phyloP scores from a whole-genome alignment of 92 coral and sea anemone species.

The Phenganax marumi region DNA sequence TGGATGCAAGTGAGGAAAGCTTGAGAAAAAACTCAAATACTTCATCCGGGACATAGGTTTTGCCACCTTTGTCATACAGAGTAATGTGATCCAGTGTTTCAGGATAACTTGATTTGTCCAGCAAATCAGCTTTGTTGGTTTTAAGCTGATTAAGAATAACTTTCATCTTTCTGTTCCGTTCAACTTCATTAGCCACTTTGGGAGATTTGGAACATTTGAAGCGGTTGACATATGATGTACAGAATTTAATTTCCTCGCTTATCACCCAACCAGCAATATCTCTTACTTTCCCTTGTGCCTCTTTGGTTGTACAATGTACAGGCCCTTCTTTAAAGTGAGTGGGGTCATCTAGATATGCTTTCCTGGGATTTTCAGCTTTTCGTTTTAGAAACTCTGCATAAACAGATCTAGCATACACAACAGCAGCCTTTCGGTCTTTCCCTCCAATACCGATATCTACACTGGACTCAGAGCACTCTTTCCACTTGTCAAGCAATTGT shows the following conservation, averaged over 20 bases:
- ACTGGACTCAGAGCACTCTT: slow-evolving; percentile 17
- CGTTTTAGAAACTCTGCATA: slow-evolving; percentile 5
- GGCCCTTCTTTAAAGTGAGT: slow-evolving; percentile 43
- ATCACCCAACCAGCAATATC: slow-evolving; percentile 49
- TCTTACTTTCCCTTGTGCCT: slow-evolving; percentile 45
- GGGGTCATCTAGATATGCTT: slow-evolving; percentile 19
- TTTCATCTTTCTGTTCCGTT: slow-evolving; percentile 19
- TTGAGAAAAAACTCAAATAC: slow-evolving; percentile 30
- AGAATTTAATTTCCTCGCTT: slow-evolving; percentile 35
- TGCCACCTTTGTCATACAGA: slow-evolving; percentile 44
- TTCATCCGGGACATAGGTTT: slow-evolving; percentile 30
- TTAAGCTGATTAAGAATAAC: slow-evolving; percentile 11
- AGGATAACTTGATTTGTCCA: slow-evolving; percentile 34
- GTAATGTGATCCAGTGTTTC: slow-evolving; percentile 37
- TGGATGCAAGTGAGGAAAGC: slow-evolving; percentile 21
- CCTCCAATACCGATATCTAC: slow-evolving; percentile 39
- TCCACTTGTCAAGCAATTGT: slow-evolving; percentile 45
- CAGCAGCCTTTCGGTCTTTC: slow-evolving; percentile 27
- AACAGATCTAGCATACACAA: slow-evolving; percentile 18
- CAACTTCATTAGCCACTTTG: not conserved
- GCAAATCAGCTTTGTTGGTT: not conserved
- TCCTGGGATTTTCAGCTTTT: slow-evolving; percentile 23
- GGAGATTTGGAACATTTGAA: slow-evolving; percentile 35
- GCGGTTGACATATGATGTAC: slow-evolving; percentile 34
- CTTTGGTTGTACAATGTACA: slow-evolving; percentile 34